Conservation (phyloP, 92 coral and sea anemone species). For the Heteractis magnifica region DNA sequence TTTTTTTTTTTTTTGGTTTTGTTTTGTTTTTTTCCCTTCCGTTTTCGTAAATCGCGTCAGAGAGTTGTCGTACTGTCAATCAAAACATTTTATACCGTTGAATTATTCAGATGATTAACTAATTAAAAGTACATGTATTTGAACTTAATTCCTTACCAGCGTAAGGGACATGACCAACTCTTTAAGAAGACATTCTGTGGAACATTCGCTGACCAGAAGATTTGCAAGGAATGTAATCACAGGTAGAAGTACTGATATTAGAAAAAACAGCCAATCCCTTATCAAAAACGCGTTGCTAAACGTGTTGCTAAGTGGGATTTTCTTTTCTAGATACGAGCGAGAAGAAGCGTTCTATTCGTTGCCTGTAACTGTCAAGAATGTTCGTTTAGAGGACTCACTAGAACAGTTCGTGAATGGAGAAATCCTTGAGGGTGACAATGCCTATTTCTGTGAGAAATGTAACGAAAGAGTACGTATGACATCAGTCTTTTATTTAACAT, state of each 20-base stretch:
- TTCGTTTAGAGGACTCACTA: slow-evolving; percentile 71
- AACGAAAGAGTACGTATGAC: slow-evolving; percentile 62
- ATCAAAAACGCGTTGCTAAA: no score
- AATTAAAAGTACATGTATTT: no score
- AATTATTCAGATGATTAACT: no score
- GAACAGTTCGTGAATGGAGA: slow-evolving; percentile 96
- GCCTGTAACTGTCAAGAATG: slow-evolving; percentile 78
- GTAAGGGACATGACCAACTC: slow-evolving; percentile 68
- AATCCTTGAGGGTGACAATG: slow-evolving; percentile 89
- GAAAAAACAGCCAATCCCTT: not conserved
- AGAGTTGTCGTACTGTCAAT: no score
- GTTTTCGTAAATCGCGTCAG: no score
- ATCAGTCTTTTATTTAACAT: not conserved
- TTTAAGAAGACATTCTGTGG: slow-evolving; percentile 93
- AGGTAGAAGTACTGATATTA: slow-evolving; percentile 34
- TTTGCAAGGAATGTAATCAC: slow-evolving; percentile 88
- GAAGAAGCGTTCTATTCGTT: slow-evolving; percentile 84
- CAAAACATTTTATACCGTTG: no score
- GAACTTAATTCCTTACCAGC: slow-evolving; percentile 25
- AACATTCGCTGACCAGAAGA: slow-evolving; percentile 93
- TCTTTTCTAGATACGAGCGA: slow-evolving; percentile 67
- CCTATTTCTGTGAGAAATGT: slow-evolving; percentile 89
- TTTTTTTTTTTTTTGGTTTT: not conserved
- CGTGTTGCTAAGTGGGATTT: not conserved
- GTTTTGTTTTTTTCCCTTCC: no score